Conservation (phyloP, 2,113 vertebrate genomes). For the Sitta europaea region DNA sequence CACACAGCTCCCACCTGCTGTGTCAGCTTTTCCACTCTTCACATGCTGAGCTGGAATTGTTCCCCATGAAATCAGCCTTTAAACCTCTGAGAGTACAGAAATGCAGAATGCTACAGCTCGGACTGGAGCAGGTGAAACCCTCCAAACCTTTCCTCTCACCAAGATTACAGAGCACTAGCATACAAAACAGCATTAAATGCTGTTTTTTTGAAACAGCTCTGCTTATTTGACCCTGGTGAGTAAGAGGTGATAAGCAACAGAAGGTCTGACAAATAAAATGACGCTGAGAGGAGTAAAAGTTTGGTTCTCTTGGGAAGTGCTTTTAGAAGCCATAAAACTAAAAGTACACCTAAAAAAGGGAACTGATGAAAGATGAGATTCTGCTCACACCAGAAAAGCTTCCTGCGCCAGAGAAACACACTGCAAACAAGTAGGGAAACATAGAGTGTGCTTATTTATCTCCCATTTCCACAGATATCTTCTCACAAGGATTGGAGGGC, state of each 20-base stretch:
- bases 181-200: neutral
- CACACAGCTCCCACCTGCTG: neutral
- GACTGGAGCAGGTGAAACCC: neutral
- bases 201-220: fast-evolving
- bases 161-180: neutral
- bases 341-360: neutral
- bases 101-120: neutral
- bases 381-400: neutral
- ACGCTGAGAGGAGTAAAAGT: neutral
- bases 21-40: neutral
- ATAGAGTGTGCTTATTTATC: neutral
- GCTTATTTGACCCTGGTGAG: neutral
- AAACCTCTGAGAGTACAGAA: neutral
- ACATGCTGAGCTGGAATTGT: neutral
- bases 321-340: neutral
- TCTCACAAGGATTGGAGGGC: neutral
- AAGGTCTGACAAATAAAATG: neutral
- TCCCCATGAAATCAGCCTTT: neutral
- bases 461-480: neutral
- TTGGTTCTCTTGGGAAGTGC: neutral
- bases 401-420: neutral
- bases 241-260: neutral
- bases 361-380: neutral
- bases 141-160: neutral
- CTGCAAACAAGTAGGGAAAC: neutral